These are phyloP conservation scores for Stenoptilia bipunctidactyla DNA, from an alignment of 2,888 invertebrate genomes.

Conservation along the genomic window DNA sequence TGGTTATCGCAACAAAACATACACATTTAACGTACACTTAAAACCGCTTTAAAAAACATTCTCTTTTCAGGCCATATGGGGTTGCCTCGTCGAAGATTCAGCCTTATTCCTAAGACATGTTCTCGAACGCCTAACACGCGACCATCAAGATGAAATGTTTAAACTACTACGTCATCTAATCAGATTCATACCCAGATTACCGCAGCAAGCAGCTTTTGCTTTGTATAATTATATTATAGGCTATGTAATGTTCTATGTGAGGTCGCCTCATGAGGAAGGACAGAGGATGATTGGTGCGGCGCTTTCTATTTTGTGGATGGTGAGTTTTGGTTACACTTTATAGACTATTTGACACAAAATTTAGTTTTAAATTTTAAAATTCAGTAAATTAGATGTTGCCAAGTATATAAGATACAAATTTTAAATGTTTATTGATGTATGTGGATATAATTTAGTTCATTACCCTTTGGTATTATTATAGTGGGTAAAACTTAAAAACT, in stretches of 20 bases:
- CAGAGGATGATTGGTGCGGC: slow-evolving; percentile 96
- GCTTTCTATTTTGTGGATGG: slow-evolving; percentile 96
- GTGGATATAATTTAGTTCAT: too few relatives aligned
- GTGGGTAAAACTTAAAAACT: too few relatives aligned
- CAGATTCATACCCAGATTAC: slow-evolving; percentile 91
- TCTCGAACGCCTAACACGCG: slow-evolving; percentile 92
- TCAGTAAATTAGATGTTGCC: too few relatives aligned
- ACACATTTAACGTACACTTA: too few relatives aligned
- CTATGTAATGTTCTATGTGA: slow-evolving; percentile 98
- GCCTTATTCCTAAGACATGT: slow-evolving; percentile 96
- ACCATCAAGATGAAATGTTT: slow-evolving; percentile 95
- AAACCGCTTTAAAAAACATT: too few relatives aligned
- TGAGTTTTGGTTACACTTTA: too few relatives aligned
- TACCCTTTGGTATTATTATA: too few relatives aligned
- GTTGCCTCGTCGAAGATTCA: slow-evolving; percentile 97
- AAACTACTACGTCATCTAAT: slow-evolving; percentile 92
- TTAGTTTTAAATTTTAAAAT: too few relatives aligned
- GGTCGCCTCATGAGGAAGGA: slow-evolving; percentile 95
- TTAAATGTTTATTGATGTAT: too few relatives aligned
- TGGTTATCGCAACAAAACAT: too few relatives aligned
- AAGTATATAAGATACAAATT: too few relatives aligned
- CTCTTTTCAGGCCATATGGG: slow-evolving; percentile 95
- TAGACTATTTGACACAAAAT: too few relatives aligned
- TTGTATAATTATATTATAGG: slow-evolving; percentile 99
- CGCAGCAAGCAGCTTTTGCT: slow-evolving; percentile 97